These are phyloP conservation scores for Idaea aversata DNA, from an alignment of 2,888 invertebrate genomes.

Conservation along the genomic window DNA sequence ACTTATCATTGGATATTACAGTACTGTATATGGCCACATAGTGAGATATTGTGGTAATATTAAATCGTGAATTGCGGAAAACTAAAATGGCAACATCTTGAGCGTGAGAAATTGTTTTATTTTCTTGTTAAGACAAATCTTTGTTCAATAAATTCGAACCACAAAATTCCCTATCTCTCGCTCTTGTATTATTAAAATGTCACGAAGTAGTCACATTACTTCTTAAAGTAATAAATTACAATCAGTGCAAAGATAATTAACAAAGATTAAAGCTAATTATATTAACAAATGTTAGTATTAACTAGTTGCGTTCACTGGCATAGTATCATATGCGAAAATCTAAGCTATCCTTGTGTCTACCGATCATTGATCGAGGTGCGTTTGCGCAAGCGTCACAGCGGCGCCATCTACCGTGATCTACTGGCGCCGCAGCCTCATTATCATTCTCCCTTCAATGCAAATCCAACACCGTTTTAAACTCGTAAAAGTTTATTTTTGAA, in stretches of 20 bases:
- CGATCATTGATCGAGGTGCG: conserved; percentile 3
- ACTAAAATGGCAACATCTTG: conserved; percentile 32
- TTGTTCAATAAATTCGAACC: neutral
- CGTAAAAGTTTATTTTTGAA: conserved; percentile 15
- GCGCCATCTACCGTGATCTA: conserved; percentile 71
- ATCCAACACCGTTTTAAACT: conserved; percentile 20
- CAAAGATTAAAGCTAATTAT: neutral
- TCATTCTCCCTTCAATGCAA: conserved; percentile 6
- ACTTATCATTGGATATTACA: conserved; percentile 39
- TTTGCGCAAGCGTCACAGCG: conserved; percentile 34
- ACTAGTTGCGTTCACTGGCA: conserved; percentile 7
- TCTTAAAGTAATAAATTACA: neutral
- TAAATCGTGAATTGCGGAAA: conserved; percentile 38
- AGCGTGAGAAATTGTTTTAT: conserved; percentile 18
- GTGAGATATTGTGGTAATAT: conserved; percentile 42
- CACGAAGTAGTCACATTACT: neutral
- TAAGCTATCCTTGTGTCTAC: neutral
- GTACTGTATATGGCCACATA: conserved; percentile 48
- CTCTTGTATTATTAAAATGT: neutral
- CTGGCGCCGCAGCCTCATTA: conserved; percentile 30
- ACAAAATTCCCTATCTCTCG: neutral
- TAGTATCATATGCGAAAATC: conserved; percentile 8
- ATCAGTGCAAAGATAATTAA: neutral
- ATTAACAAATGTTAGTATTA: neutral
- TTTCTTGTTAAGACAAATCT: conserved; percentile 9